Percentiles rank a stretch among this genome's conserved stretches.
Conservation (phyloP, 2,113 vertebrate genomes). For the Phalacrocorax pelagicus region DNA sequence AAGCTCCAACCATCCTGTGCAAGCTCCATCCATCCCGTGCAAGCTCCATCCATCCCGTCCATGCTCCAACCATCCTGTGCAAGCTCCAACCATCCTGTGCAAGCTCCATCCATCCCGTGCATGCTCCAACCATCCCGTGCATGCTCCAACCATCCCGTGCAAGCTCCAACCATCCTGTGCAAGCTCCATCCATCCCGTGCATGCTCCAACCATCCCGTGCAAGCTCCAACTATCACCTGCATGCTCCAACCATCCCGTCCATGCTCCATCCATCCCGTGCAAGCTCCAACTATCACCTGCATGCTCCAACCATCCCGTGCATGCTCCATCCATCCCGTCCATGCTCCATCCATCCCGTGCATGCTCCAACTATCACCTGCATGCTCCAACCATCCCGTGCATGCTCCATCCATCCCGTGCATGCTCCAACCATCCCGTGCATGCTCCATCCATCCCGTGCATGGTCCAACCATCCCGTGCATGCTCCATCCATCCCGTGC, state of each 20-base stretch:
- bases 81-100: background rate
- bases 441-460: accelerated
- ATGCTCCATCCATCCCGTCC: background rate
- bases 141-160: accelerated
- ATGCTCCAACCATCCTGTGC: background rate
- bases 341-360: accelerated
- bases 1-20: background rate
- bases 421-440: accelerated
- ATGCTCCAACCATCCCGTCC: too few relatives aligned
- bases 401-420: accelerated
- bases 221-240: accelerated
- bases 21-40: accelerated
- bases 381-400: background rate
- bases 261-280: accelerated
- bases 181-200: background rate
- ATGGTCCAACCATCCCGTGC: accelerated
- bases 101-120: background rate
- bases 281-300: accelerated
- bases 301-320: too few relatives aligned
- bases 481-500: accelerated
- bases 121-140: accelerated
- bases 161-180: accelerated
- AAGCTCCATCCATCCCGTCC: accelerated
- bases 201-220: accelerated
- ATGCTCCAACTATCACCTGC: accelerated